Evolutionary conservation across 2,113 vertebrate species (phyloP), one percentile per base, ranked within the genome.

Genomic region (Aramus guarauna): DNA sequence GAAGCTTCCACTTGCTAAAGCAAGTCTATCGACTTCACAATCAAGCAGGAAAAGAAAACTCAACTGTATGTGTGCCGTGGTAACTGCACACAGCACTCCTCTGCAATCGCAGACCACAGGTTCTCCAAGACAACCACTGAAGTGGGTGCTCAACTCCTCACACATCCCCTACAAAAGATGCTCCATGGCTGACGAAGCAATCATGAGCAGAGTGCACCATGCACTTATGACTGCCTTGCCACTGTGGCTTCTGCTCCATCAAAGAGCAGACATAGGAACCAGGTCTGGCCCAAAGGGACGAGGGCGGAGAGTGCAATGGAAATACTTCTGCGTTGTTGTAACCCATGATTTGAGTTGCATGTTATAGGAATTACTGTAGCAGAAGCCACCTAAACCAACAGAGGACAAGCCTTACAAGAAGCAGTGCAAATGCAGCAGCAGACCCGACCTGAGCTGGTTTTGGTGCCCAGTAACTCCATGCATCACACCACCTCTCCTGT

Each of bases 1-100:
- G 68, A 92, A 91, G 39, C 5, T 82, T 90, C 62, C 66, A 64
- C 39, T 39, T 84, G 34, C n/a, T 39, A 41, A 79, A 90, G 18
- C 34, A 83, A 88, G 83, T 47, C 68, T n/a, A 60, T 47, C 58
- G 62, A 53, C 37, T 20, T 60, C 23, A 59, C 8, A 76, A 9
- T 27, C 27, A 74, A 62, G 34, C 3, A 37, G 43, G 34, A 81
- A 80, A 89, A 62, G 69, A 82, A 90, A 92, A 68, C 8, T 47
- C 39, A 30, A 24, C 3, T 34, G 23, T 14, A 19, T 0, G 1
- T 5, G 41, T 8, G 24, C 29, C 3, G 2, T 52, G 32, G 34
- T 59, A 64, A 68, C 58, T 10, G 45, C 30, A 73, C 19, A 53
- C 34, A 14, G 29, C 4, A 2, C 20, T 60, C 21, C 83, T 47